Evolutionary conservation across 2,797 vertebrate species (phyloP), one percentile per base, ranked within the genome.

Genomic region (Enteromius argenteus): DNA sequence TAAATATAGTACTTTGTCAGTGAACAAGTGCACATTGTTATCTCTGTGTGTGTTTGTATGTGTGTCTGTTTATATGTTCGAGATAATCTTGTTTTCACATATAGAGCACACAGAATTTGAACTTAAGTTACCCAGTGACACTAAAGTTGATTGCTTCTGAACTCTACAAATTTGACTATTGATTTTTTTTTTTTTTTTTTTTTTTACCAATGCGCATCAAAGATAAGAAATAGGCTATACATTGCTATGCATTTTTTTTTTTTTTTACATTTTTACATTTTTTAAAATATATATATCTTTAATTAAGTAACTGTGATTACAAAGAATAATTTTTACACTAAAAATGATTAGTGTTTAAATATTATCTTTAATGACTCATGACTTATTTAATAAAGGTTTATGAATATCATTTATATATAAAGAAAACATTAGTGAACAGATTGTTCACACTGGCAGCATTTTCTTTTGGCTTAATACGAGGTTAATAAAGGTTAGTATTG

Each of bases 301-400:
- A 32, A 58, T 84, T 0, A 44, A 60, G 10, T 42, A 49, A 27
- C 42, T 71, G 76, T 79, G 35, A 49, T 13, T 68, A 9, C 42
- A 14, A 1, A 14, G 14, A 46, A 46, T 14, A 27, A 27, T 1
- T 27, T 27, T 27, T 27, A 27, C 27, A 27, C 27, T 27, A 27
- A 27, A 27, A 27, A 27, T 27, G 1, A 27, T 27, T 27, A 46
- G 11, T 46, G 21, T 84, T 44, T 79, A n/a, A 56, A 56, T 35
- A 14, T 17, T 3, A 30, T 46, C 53, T 42, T 56, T 53, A 77
- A 15, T 13, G 21, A 37, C 21, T 15, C 1, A 2, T 30, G 35
- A 58, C 30, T 56, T 56, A 84, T 60, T 79, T 60, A 84, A 79
- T 79, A 73, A 84, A 72, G 39, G 5, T 62, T 60, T 51, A 10